Conservation (phyloP, 2,797 vertebrate genomes). For the Ficedula albicollis region DNA sequence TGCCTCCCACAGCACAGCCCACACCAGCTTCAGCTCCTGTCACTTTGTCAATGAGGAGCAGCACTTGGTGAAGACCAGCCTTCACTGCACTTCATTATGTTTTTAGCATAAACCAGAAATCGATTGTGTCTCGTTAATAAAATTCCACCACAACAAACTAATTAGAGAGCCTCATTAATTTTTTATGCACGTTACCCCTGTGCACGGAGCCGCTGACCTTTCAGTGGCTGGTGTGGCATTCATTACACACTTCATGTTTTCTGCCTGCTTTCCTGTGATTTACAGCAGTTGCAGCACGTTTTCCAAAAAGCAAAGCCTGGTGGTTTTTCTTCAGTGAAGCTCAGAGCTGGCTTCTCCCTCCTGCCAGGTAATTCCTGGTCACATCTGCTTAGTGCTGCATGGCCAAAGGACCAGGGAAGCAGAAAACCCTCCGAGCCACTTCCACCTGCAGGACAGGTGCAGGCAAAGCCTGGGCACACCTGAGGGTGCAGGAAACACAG, state of each 20-base stretch:
- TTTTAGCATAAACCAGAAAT: conserved; percentile 41
- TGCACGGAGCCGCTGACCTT: conserved; percentile 37
- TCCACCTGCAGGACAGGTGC: neutral
- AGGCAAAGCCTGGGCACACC: neutral
- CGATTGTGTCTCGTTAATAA: conserved; percentile 20
- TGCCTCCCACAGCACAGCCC: neutral
- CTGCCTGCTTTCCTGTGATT: neutral
- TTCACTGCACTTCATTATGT: neutral
- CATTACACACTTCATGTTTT: neutral
- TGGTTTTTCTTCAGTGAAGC: neutral
- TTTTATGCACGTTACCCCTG: conserved; percentile 18
- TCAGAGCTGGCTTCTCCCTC: neutral
- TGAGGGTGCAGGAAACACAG: neutral
- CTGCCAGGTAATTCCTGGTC: neutral
- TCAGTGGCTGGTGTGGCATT: neutral
- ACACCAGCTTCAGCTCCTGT: neutral
- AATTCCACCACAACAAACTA: conserved; percentile 55
- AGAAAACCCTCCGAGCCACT: neutral
- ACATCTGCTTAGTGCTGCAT: fast-evolving
- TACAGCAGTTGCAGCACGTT: neutral
- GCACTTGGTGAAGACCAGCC: neutral
- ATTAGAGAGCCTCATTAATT: conserved; percentile 54
- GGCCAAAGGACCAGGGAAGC: neutral
- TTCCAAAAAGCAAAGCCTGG: neutral
- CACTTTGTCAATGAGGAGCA: conserved; percentile 35